Percentiles rank a stretch among this genome's conserved stretches.
Conservation (phyloP, 2,113 vertebrate genomes). For the Spilogale gracilis region DNA sequence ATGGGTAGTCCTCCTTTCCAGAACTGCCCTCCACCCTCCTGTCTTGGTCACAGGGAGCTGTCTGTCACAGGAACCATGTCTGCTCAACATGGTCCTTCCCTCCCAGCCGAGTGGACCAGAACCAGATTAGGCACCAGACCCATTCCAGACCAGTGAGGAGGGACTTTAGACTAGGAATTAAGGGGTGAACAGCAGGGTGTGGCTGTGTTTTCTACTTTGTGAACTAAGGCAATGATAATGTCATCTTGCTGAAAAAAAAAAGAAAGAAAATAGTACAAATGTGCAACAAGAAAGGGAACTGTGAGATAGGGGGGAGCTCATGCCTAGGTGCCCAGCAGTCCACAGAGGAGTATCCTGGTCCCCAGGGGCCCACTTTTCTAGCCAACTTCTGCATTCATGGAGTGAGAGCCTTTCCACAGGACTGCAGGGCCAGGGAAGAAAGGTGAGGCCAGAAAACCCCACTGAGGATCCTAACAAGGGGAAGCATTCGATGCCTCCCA, state of each 20-base stretch:
- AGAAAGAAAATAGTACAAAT: not conserved
- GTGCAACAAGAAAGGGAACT: not conserved
- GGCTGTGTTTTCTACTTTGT: not conserved
- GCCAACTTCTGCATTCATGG: not conserved
- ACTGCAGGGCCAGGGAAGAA: not conserved
- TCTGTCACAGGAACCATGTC: not conserved
- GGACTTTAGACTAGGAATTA: not conserved
- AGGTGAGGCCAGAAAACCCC: not conserved
- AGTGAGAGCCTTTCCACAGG: not conserved
- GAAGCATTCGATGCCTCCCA: not conserved
- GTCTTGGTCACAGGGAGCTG: not conserved
- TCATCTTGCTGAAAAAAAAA: not conserved
- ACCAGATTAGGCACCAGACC: not conserved
- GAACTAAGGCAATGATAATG: not conserved
- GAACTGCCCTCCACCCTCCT: not conserved
- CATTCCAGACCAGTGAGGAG: not conserved
- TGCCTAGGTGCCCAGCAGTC: not conserved
- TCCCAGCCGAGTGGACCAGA: not conserved
- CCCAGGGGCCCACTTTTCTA: not conserved
- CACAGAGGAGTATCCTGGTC: not conserved
- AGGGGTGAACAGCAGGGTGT: not conserved
- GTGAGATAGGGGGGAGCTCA: not conserved
- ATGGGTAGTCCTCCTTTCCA: not conserved
- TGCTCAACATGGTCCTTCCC: accelerated
- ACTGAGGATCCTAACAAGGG: not conserved